Evolutionary conservation across 2,797 vertebrate species (phyloP), one percentile per base, ranked within the genome.

Genomic region (Pteronotus mesoamericanus): DNA sequence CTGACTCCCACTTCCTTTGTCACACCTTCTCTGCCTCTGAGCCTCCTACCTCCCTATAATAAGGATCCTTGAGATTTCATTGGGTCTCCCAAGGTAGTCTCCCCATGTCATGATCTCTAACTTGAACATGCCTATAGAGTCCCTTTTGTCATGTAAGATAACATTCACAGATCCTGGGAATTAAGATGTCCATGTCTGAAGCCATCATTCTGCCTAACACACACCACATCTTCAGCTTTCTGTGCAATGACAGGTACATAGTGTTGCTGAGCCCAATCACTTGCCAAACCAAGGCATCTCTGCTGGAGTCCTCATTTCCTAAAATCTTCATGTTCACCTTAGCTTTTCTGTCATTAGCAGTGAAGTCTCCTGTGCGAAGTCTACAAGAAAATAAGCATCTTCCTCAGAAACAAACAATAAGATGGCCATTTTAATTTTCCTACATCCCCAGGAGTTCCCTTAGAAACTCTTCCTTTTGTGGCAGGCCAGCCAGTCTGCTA

Each of bases 331-430:
- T 48, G 37, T 5, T 53, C 22, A n/a, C 3, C 32, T 95, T 71
- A n/a, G 5, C 3, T 80, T 51, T 59, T 66, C 34, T 29, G 1
- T 85, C 64, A 61, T 69, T 19, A 80, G 21, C 32, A 68, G 18
- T 22, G 9, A 9, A 46, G 2, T 61, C 29, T 66, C 34, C 24
- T 34, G 0, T 4, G 2, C 18, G 24, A 19, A n/a, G n/a, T 0
- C 26, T 55, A 42, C 48, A 57, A 55, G 29, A 71, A 75, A 92
- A 68, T 6, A 75, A 32, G 4, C 24, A 19, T 46, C 29, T 86
- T 83, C 24, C 34, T 57, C 37, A 34, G 68, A 96, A 91, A 9
- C 6, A 75, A 86, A 57, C 3, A 72, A n/a, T 3, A 69, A 51
- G n/a, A 42, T 21, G 22, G n/a, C 3, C 9, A 71, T 66, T 83